Percentiles rank a stretch among this genome's conserved stretches.
These are phyloP conservation scores for Drosophila pruinosa DNA, from an alignment of 1,140 invertebrate species.

Conservation along the genomic window DNA sequence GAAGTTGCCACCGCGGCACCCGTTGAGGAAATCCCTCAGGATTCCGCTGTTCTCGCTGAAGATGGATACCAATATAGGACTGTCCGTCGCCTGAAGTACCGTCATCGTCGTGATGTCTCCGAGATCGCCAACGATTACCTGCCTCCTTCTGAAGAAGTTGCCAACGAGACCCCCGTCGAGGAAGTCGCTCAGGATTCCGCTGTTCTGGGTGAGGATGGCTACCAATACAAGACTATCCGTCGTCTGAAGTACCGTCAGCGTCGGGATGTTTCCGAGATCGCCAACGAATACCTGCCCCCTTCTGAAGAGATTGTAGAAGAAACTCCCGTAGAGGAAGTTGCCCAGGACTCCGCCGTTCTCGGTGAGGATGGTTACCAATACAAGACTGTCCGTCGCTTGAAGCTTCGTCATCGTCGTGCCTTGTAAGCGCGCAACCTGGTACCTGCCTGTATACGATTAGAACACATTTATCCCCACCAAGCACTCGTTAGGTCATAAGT, in stretches of 20 bases:
- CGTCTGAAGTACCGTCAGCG: slow-evolving; percentile 45
- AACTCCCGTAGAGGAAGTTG: slow-evolving; percentile 8
- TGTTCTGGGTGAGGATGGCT: slow-evolving; percentile 40
- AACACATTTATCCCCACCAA: slow-evolving; percentile 50
- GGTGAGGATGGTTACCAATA: slow-evolving; percentile 64
- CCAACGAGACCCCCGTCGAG: slow-evolving; percentile 2
- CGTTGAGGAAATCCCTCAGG: neutral
- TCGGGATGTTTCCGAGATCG: slow-evolving; percentile 53
- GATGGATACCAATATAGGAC: slow-evolving; percentile 58
- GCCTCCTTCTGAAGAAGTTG: slow-evolving; percentile 44
- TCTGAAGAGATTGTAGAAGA: slow-evolving; percentile 18
- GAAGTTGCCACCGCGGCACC: slow-evolving; percentile 4
- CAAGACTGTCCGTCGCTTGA: slow-evolving; percentile 73
- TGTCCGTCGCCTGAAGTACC: slow-evolving; percentile 43
- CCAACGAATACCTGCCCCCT: slow-evolving; percentile 48
- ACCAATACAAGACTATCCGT: slow-evolving; percentile 47
- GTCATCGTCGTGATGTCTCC: slow-evolving; percentile 55
- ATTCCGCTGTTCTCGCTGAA: slow-evolving; percentile 29
- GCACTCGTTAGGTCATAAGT: slow-evolving; percentile 62
- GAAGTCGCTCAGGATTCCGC: slow-evolving; percentile 29
- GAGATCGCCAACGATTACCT: slow-evolving; percentile 60
- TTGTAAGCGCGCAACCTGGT: slow-evolving; percentile 45
- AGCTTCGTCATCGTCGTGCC: slow-evolving; percentile 70
- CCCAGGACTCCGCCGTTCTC: slow-evolving; percentile 48
- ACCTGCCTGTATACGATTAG: slow-evolving; percentile 57